Conservation (phyloP, 2,888 invertebrate species). For the Phaonia tiefii region DNA sequence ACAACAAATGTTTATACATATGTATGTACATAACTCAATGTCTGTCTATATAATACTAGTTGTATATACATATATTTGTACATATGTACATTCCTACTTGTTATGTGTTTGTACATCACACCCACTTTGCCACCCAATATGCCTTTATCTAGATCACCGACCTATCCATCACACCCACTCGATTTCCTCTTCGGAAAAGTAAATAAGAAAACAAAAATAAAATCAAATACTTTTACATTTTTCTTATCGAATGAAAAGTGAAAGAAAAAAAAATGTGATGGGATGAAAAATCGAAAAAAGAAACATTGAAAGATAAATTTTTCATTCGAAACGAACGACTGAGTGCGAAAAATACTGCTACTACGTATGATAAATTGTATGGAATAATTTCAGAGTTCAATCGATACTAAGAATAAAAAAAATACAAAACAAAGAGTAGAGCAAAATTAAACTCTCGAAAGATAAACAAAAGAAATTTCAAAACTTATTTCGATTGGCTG, state of each 20-base stretch:
- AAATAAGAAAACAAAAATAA: not conserved
- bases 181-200: not conserved
- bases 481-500: constrained; percentile 20
- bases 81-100: no score
- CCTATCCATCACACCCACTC: not conserved
- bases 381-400: constrained; percentile 31
- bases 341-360: no score
- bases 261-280: no score
- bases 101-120: no score
- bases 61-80: no score
- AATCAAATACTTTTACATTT: not conserved
- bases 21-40: not conserved
- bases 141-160: not conserved
- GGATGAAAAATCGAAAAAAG: constrained; percentile 15
- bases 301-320: constrained; percentile 10
- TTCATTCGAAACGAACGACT: not conserved
- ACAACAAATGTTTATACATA: not conserved
- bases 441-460: constrained; percentile 20
- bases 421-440: constrained; percentile 20
- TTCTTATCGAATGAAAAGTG: not conserved
- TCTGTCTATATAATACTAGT: not conserved
- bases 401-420: not conserved
- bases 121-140: no score
- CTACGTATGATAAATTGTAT: no score
- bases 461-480: constrained; percentile 11